Conservation (phyloP, 2,888 invertebrate species). For the Pasiphila rectangulata region DNA sequence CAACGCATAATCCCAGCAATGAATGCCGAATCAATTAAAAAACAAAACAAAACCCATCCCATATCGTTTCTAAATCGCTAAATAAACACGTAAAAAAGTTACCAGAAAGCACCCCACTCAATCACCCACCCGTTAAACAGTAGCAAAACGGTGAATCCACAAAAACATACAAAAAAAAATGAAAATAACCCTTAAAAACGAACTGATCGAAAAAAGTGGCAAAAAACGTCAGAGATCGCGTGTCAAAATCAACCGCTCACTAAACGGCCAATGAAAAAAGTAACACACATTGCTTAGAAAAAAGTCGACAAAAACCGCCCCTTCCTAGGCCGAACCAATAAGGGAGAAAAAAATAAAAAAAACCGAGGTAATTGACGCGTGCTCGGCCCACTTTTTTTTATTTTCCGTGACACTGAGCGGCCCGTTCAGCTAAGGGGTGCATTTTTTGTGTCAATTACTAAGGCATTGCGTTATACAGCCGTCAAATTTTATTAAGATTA, state of each 20-base stretch:
- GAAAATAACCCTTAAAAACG: constrained; percentile 10
- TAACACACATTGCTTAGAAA: constrained; percentile 55
- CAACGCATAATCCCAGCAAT: constrained; percentile 18
- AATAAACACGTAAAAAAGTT: constrained; percentile 21
- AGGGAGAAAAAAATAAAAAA: constrained; percentile 65
- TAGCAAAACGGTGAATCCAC: constrained; percentile 57
- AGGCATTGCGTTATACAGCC: constrained; percentile 38
- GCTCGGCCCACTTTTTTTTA: constrained; percentile 64
- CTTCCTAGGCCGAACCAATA: constrained; percentile 61
- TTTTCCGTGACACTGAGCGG: constrained; percentile 42
- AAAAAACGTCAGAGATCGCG: constrained; percentile 57
- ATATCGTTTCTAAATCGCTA: constrained; percentile 25
- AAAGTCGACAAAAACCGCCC: constrained; percentile 65
- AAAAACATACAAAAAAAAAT: constrained; percentile 32
- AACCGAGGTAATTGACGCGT: constrained; percentile 74
- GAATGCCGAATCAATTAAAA: constrained; percentile 12
- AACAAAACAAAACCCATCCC: constrained; percentile 18
- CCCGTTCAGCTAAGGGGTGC: constrained; percentile 56
- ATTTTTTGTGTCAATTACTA: constrained; percentile 71
- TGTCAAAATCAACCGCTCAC: constrained; percentile 60
- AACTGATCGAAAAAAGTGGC: constrained; percentile 38
- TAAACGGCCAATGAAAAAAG: constrained; percentile 57
- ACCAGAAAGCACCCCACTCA: constrained; percentile 41
- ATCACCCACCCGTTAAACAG: constrained; percentile 65
- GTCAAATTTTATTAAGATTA: constrained; percentile 68